Conservation (phyloP, 2,888 invertebrate species). For the Gibbula magus region DNA sequence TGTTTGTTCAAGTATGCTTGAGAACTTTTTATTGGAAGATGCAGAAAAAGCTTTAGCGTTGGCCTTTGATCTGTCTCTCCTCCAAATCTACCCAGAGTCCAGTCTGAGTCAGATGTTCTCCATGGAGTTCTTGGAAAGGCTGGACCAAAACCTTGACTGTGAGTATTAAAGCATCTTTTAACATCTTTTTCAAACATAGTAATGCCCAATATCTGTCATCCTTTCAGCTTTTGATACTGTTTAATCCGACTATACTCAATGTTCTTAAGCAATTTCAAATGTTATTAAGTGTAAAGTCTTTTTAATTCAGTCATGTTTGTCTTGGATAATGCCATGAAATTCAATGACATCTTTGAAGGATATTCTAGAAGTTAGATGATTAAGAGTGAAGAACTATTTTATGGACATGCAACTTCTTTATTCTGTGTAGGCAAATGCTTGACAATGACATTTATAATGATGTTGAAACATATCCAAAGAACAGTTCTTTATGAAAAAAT, state of each 20-base stretch:
- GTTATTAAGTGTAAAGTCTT: not conserved
- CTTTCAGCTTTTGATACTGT: not conserved
- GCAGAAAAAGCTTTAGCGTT: slow-evolving; percentile 26
- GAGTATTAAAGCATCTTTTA: not conserved
- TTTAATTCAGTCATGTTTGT: not conserved
- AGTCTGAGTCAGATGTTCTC: slow-evolving; percentile 43
- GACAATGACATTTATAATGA: too few relatives aligned
- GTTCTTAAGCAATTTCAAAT: not conserved
- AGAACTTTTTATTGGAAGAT: not conserved
- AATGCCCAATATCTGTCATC: not conserved
- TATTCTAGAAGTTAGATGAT: too few relatives aligned
- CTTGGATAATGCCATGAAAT: not conserved
- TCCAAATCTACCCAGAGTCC: slow-evolving; percentile 46
- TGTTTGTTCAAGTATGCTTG: slow-evolving; percentile 24
- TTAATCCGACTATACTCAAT: not conserved
- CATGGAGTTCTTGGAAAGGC: slow-evolving; percentile 45
- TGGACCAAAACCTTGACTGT: slow-evolving; percentile 47
- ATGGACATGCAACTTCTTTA: too few relatives aligned
- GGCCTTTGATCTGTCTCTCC: slow-evolving; percentile 34
- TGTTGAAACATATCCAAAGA: too few relatives aligned
- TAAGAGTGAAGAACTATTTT: too few relatives aligned
- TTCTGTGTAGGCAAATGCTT: too few relatives aligned
- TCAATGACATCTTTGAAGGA: too few relatives aligned
- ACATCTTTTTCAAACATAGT: not conserved
- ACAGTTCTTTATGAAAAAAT: too few relatives aligned